These are phyloP conservation scores for Sarotherodon lohbergeri DNA, from an alignment of 2,113 vertebrate genomes.

Conservation along the genomic window DNA sequence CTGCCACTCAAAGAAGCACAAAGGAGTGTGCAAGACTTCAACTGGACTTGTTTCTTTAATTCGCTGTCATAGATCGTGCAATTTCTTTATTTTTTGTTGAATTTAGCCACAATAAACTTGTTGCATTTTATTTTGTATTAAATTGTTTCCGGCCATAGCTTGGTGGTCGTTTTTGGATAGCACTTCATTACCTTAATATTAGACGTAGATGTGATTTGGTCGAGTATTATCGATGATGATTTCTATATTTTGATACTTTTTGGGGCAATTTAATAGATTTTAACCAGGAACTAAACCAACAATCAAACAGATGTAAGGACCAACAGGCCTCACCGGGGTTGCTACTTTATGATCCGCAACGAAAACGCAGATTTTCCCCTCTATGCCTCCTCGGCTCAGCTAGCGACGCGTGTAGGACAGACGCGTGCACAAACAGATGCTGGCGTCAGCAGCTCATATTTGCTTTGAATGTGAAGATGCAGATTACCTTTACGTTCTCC, in stretches of 20 bases:
- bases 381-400: background rate
- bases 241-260: conserved; percentile 35
- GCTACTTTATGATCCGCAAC: background rate
- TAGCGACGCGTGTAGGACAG: conserved; percentile 2
- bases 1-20: conserved; percentile 50
- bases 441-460: background rate
- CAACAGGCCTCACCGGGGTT: conserved; percentile 15
- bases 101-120: background rate
- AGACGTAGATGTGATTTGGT: conserved; percentile 4
- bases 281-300: conserved; percentile 13
- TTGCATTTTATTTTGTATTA: background rate
- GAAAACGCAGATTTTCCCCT: background rate
- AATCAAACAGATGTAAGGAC: conserved; percentile 6
- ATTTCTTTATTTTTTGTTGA: background rate
- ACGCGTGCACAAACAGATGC: conserved; percentile 13
- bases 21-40: conserved; percentile 4
- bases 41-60: background rate
- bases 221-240: background rate
- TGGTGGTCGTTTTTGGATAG: background rate
- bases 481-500: conserved; percentile 65
- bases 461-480: conserved; percentile 60
- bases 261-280: conserved; percentile 10
- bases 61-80: background rate
- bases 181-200: background rate
- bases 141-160: background rate